A percentile compares a stretch with the other conserved stretches of the same genome.
phyloP scores from a whole-genome alignment of 1,140 invertebrate genomes.

The Holotrichia oblita region DNA sequence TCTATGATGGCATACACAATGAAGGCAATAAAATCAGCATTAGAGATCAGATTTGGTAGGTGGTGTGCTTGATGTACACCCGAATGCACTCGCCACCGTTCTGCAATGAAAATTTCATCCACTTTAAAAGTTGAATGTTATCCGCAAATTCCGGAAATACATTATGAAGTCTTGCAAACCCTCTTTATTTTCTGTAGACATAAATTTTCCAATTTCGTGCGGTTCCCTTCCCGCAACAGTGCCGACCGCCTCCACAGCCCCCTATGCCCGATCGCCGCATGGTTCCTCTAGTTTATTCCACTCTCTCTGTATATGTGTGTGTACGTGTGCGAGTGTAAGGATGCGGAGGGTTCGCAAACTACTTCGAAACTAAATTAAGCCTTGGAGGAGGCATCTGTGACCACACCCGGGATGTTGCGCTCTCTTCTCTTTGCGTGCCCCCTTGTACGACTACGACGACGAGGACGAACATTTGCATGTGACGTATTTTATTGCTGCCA shows the following conservation, averaged over 20 bases:
- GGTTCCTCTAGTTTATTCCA: conserved; percentile 38
- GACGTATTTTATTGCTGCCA: conserved; percentile 62
- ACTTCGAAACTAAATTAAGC: conserved; percentile 62
- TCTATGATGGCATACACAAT: too few species aligned
- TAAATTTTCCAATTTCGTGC: conserved; percentile 61
- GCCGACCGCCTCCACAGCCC: conserved; percentile 22
- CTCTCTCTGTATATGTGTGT: conserved; percentile 11
- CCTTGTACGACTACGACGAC: not conserved
- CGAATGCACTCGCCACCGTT: not conserved
- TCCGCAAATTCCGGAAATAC: conserved; percentile 44
- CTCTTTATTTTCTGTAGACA: conserved; percentile 56
- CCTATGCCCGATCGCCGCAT: conserved; percentile 34
- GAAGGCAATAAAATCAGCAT: not conserved
- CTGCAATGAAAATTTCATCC: conserved; percentile 39
- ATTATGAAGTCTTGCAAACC: conserved; percentile 50
- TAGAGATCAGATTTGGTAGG: conserved; percentile 1
- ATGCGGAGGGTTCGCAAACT: conserved; percentile 57
- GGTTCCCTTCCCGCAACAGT: conserved; percentile 37
- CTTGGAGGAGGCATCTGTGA: conserved; percentile 61
- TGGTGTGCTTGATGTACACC: not conserved
- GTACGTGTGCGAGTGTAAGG: conserved; percentile 31
- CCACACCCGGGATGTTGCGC: conserved; percentile 59
- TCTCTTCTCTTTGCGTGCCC: conserved; percentile 24
- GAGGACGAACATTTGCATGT: conserved; percentile 59
- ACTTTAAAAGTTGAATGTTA: conserved; percentile 41